Percentiles rank a stretch among this genome's conserved stretches.
These are phyloP conservation scores for Macrosteles quadrilineatus DNA, from an alignment of 1,140 invertebrate species.

Conservation along the genomic window DNA sequence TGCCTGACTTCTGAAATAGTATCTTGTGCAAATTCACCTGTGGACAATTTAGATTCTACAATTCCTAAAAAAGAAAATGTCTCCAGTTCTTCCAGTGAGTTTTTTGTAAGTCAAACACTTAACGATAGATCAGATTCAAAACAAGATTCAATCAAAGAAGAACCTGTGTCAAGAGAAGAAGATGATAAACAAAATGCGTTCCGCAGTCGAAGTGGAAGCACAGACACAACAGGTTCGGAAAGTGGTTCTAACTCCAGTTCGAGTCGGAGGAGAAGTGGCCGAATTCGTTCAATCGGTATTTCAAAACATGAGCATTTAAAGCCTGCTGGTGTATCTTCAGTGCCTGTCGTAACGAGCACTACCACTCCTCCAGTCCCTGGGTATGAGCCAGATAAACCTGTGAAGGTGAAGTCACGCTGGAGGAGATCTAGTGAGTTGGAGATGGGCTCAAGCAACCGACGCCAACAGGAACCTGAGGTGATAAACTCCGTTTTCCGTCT, in stretches of 20 bases:
- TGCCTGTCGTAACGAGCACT: not conserved
- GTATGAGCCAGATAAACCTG: conserved; percentile 62
- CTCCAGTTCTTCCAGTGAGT: not conserved
- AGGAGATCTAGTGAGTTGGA: conserved; percentile 79
- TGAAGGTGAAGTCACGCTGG: conserved; percentile 87
- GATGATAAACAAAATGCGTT: conserved; percentile 22
- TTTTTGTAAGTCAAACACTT: not conserved
- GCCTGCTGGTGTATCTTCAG: not conserved
- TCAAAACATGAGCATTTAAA: not conserved
- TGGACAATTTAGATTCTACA: not conserved
- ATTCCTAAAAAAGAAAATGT: not conserved
- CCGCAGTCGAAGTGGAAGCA: conserved; percentile 51
- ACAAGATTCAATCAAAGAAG: not conserved
- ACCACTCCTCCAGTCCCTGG: conserved; percentile 4
- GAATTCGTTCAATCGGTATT: conserved; percentile 44
- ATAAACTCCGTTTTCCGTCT: not conserved
- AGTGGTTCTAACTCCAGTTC: conserved; percentile 52
- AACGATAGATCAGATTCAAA: not conserved
- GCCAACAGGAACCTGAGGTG: conserved; percentile 6
- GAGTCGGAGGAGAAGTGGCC: conserved; percentile 52
- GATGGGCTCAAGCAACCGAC: conserved; percentile 55
- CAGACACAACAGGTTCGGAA: conserved; percentile 52
- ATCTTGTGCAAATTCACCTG: not conserved
- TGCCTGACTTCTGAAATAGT: not conserved
- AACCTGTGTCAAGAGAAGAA: not conserved